Evolutionary conservation across 2,113 vertebrate species (phyloP).

Genomic region (Pithys albifrons): DNA sequence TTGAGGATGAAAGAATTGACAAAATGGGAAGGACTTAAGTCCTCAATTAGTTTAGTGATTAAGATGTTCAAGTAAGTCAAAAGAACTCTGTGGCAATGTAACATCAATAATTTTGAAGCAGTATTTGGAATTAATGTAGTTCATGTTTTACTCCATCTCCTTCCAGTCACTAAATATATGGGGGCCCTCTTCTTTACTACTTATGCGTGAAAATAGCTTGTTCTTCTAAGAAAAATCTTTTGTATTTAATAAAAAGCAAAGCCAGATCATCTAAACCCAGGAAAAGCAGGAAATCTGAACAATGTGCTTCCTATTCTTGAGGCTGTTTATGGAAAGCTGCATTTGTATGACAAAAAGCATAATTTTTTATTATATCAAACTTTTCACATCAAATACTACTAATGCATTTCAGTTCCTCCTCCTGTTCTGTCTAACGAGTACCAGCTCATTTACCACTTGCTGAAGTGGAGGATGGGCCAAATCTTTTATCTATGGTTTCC

Average conservation of each 20-base stretch:
- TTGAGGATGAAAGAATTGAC: not conserved
- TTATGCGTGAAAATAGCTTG: conserved; percentile 17
- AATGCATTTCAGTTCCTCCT: conserved; percentile 23
- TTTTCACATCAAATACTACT: conserved; percentile 30
- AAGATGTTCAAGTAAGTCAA: not conserved
- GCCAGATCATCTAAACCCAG: not conserved
- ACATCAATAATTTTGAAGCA: not conserved
- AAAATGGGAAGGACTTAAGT: not conserved
- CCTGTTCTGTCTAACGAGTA: conserved; percentile 12
- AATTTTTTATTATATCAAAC: conserved; percentile 30
- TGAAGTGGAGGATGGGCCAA: not conserved
- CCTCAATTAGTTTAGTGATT: not conserved
- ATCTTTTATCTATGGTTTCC: not conserved
- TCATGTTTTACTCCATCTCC: not conserved
- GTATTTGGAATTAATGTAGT: not conserved
- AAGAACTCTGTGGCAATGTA: not conserved
- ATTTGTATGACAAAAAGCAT: conserved; percentile 45
- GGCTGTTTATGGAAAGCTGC: not conserved
- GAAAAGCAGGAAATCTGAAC: conserved; percentile 13
- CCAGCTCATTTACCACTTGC: not conserved
- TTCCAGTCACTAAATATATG: not conserved
- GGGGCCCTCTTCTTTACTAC: not conserved
- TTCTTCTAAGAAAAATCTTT: conserved; percentile 22
- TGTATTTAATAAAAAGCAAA: conserved; percentile 66
- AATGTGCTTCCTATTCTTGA: conserved; percentile 31